These are phyloP conservation scores for Okamejei kenojei DNA, from an alignment of 2,797 vertebrate species.

Conservation along the genomic window DNA sequence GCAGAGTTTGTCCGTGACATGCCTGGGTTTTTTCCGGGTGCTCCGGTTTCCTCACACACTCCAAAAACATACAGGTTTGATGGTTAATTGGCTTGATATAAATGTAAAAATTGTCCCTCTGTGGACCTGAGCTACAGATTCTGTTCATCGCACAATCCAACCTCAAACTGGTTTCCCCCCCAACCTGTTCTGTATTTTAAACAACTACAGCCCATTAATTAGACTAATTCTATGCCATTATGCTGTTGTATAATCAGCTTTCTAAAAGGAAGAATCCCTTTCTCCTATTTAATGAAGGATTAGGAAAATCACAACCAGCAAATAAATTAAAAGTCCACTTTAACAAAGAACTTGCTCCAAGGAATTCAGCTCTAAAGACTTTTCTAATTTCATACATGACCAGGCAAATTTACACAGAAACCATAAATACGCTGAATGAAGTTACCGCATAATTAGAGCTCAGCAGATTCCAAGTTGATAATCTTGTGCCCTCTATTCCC, in stretches of 20 bases:
- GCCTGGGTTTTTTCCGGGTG: too few species aligned
- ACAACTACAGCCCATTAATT: neutral
- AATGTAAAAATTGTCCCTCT: too few species aligned
- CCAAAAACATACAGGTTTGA: too few species aligned
- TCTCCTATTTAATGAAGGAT: neutral
- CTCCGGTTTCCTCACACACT: too few species aligned
- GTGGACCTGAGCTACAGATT: neutral
- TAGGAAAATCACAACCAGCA: neutral
- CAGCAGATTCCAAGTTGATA: neutral
- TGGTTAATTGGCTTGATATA: too few species aligned
- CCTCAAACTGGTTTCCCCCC: neutral
- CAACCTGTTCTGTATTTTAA: neutral
- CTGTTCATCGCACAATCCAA: neutral
- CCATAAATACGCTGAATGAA: neutral
- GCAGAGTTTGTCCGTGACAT: too few species aligned
- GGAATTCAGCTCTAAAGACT: neutral
- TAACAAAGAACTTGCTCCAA: neutral
- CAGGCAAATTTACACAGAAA: neutral
- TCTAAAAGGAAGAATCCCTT: neutral
- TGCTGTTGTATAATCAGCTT: neutral
- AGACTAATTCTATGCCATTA: neutral
- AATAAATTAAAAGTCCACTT: slow-evolving; percentile 14
- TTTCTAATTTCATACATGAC: slow-evolving; percentile 15
- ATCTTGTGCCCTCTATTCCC: neutral
- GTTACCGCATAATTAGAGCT: neutral